phyloP scores from a whole-genome alignment of 2,113 vertebrate genomes.

The Pterocles orientalis region DNA sequence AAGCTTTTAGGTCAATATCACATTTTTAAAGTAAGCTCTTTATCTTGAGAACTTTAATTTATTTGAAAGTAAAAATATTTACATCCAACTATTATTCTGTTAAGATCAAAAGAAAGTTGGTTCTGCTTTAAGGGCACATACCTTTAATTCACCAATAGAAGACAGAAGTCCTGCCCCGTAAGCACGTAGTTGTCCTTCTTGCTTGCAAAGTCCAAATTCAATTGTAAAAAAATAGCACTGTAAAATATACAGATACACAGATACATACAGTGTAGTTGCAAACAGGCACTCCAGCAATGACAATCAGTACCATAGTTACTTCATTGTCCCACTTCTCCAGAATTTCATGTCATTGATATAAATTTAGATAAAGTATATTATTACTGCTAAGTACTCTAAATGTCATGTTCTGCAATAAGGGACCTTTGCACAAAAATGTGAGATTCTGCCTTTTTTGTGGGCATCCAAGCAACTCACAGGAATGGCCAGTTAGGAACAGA shows the following conservation, averaged over 20 bases:
- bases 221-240: conserved; percentile 99
- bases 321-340: background rate
- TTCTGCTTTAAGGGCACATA: conserved; percentile 63
- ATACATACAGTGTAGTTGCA: background rate
- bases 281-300: background rate
- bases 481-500: background rate
- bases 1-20: conserved; percentile 52
- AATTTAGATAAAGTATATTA: background rate
- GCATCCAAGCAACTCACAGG: background rate
- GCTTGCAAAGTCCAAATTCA: conserved; percentile 98
- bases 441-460: background rate
- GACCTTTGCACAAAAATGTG: background rate
- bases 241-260: conserved; percentile 7
- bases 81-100: conserved; percentile 21
- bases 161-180: conserved; percentile 96
- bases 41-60: conserved; percentile 50
- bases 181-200: conserved; percentile 94
- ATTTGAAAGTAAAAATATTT: conserved; percentile 38
- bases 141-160: conserved; percentile 95
- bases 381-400: background rate
- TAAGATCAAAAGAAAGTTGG: conserved; percentile 27
- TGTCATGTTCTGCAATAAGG: background rate
- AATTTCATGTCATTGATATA: background rate
- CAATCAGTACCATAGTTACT: background rate
- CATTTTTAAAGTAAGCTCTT: conserved; percentile 35